phyloP scores from a whole-genome alignment of 2,113 vertebrate species.

The Melanostigma gelatinosum region DNA sequence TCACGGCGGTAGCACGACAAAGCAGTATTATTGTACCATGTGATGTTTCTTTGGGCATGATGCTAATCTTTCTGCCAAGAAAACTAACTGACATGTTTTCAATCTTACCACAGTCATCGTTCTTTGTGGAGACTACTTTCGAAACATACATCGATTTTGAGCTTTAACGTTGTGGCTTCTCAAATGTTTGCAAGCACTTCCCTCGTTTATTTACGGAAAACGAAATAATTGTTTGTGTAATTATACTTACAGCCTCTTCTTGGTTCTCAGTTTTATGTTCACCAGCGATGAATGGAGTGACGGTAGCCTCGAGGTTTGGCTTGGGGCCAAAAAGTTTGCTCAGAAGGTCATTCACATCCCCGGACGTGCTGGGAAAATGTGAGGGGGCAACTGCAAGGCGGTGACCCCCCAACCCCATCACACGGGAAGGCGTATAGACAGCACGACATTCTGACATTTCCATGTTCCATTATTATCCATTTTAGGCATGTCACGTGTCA shows the following conservation, averaged over 20 bases:
- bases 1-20: neutral
- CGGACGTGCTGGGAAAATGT: conserved; percentile 1
- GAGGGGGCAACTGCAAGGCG: neutral
- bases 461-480: no score
- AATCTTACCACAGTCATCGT: neutral
- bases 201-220: neutral
- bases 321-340: conserved; percentile 16
- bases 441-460: no score
- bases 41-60: neutral
- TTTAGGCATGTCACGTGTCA: no score
- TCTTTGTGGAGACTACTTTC: neutral
- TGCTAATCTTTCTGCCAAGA: neutral
- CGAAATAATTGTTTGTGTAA: no score
- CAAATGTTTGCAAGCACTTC: neutral
- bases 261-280: conserved; percentile 1
- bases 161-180: neutral
- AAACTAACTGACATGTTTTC: neutral
- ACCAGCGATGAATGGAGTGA: neutral
- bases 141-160: neutral
- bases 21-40: neutral
- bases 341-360: conserved; percentile 10
- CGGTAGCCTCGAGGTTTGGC: conserved; percentile 3
- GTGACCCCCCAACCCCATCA: neutral
- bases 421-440: no score
- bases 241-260: neutral